Evolutionary conservation across 2,113 vertebrate species (phyloP), one percentile per base, ranked within the genome.

Genomic region (Shinisaurus crocodilurus): DNA sequence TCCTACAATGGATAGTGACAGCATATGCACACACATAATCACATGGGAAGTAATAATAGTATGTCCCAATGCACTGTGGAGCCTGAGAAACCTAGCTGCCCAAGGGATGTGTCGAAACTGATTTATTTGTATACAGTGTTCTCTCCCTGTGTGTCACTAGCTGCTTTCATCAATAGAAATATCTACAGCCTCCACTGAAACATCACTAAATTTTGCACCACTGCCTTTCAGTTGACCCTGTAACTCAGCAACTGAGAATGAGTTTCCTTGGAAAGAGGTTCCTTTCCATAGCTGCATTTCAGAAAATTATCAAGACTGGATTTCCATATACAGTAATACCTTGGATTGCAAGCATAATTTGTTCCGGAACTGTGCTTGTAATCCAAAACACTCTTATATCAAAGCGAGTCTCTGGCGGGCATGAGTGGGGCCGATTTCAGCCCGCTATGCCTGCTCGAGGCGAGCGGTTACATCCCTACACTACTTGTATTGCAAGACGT

Each of bases 101-200:
- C 95, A 96, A 94, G 94, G 94, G 94, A 92, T 90, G 87, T 95
- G 95, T 97, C 97, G 94, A 93, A 92, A 97, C 93, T 93, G 92
- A 96, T 96, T 96, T 96, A 95, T 94, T 91, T 87, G 82, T 90
- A 37, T 91, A 92, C 74, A 91, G 23, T 40, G 45, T 77, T 93
- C 89, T 86, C 83, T 67, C 93, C 94, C 90, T 76, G 85, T 90
- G 91, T 94, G 92, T 95, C 93, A 96, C 54, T 0, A n/a, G 40
- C 79, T 80, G 87, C 94, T 94, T 96, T 96, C 91, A 94, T 93
- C 94, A 96, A 85, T 29, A 74, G 86, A 85, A 91, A 93, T 91
- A 3, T 0, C n/a, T 82, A 67, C 90, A 90, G 88, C 34, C 50
- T 92, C 2, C 0, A 86, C 75, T 37, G 60, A 93, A 92, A 92